Evolutionary conservation across 2,113 vertebrate species (phyloP), one percentile per base, ranked within the genome.

Genomic region (Gambusia holbrooki): DNA sequence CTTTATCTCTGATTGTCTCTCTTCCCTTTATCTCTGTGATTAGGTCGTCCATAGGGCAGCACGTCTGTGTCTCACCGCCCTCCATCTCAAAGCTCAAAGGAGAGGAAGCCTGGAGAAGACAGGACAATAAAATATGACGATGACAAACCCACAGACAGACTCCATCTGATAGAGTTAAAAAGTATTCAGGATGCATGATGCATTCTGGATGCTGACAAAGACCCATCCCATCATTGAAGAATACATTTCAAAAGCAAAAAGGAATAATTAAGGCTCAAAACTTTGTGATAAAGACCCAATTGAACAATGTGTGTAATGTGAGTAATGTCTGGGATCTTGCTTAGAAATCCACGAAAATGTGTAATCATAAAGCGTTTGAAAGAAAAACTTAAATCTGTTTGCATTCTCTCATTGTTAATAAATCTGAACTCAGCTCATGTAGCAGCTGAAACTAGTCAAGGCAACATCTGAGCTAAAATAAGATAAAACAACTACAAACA

Each of bases 1-100:
- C 84, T 91, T 93, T 90, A 93, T 92, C 90, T 65, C 74, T 85
- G 73, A 87, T 82, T 77, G 75, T 87, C 76, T 78, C 66, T 68
- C 69, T 27, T 30, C 62, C 81, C 80, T 73, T 88, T 87, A 84
- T 88, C 83, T 84, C 80, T 90, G 81, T 37, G 79, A 90, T 92
- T 84, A 77, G 82, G 80, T 88, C 81, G 67, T 84, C 81, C 17
- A n/a, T 61, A 69, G 76, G 83, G 69, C 74, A 14, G 65, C 74
- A n/a, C 80, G 71, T 85, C 76, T 80, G 71, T 51, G 74, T 85
- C 71, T 84, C 84, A 79, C 73, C 79, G 77, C 45, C 72, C 27
- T 35, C 65, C 19, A 40, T 70, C 88, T 92, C 91, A 91, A 89
- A 92, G 88, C 87, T 92, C 91, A 91, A 90, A 92, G 88, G 73